Conservation (phyloP, 2,113 vertebrate genomes). For the Tor tambroides region DNA sequence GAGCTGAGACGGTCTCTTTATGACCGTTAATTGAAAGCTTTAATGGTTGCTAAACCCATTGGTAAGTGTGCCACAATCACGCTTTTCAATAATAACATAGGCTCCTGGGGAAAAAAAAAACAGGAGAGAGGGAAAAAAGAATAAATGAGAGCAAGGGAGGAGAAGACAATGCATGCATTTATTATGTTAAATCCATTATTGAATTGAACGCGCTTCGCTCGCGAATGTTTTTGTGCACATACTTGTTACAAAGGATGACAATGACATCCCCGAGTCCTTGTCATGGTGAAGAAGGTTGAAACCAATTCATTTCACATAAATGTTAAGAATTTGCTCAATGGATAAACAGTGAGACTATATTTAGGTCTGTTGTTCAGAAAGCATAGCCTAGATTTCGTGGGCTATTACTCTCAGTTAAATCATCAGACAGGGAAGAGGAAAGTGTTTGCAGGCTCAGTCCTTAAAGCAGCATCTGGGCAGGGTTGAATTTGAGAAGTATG, state of each 20-base stretch:
- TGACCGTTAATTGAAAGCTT: conserved; percentile 61
- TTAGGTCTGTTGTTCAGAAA: conserved; percentile 20
- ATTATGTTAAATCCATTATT: not conserved
- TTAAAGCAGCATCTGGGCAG: conserved; percentile 35
- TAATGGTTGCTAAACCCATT: conserved; percentile 59
- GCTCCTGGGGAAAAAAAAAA: conserved; percentile 53
- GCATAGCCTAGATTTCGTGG: conserved; percentile 19
- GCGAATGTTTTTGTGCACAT: conserved; percentile 8
- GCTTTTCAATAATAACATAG: conserved; percentile 46
- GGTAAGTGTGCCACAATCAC: conserved; percentile 56
- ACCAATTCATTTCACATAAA: conserved; percentile 7
- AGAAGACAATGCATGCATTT: conserved; percentile 2
- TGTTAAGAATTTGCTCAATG: conserved; percentile 8
- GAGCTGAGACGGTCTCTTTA: conserved; percentile 43
- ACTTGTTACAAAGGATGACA: conserved; percentile 37
- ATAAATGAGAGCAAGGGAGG: not conserved
- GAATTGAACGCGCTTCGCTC: not conserved
- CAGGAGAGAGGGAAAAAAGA: conserved; percentile 20
- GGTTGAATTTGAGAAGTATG: conserved; percentile 50
- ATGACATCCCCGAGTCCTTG: conserved; percentile 34
- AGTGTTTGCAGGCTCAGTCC: conserved; percentile 23
- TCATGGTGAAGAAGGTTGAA: conserved; percentile 45
- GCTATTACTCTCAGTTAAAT: conserved; percentile 32
- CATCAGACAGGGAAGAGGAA: conserved; percentile 35
- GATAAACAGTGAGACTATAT: conserved; percentile 9